phyloP scores from a whole-genome alignment of 2,888 invertebrate species.

The Nezara viridula region DNA sequence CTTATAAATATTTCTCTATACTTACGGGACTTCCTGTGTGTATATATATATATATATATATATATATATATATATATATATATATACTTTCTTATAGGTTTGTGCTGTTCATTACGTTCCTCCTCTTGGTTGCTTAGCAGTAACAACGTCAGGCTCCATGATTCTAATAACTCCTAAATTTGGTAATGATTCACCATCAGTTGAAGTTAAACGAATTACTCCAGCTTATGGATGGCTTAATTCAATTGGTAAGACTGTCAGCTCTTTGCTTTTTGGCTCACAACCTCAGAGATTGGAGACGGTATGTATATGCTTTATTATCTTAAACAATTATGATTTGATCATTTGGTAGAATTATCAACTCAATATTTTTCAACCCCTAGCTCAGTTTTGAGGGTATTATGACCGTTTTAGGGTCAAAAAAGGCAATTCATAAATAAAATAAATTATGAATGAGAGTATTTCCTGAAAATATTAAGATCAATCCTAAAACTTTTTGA shows the following conservation, averaged over 20 bases:
- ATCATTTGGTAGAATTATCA: background rate
- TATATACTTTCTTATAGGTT: slow-evolving; percentile 54
- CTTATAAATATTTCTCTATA: too few species aligned
- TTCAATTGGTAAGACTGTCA: slow-evolving; percentile 86
- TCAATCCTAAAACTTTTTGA: too few species aligned
- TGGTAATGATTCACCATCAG: slow-evolving; percentile 58
- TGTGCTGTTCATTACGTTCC: slow-evolving; percentile 63
- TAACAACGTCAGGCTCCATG: slow-evolving; percentile 92
- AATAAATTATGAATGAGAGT: too few species aligned
- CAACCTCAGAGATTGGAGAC: slow-evolving; percentile 66
- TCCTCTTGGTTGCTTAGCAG: slow-evolving; percentile 86
- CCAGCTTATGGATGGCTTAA: slow-evolving; percentile 87
- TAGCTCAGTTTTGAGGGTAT: too few species aligned
- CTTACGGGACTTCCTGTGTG: too few species aligned
- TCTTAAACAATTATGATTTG: slow-evolving; percentile 71
- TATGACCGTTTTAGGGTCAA: too few species aligned
- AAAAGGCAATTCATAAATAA: too few species aligned
- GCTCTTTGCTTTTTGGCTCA: slow-evolving; percentile 83
- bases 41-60: too few species aligned
- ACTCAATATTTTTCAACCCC: background rate
- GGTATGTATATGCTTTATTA: slow-evolving; percentile 64
- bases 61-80: too few species aligned
- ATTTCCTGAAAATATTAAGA: too few species aligned
- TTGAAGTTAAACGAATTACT: slow-evolving; percentile 29
- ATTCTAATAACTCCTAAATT: slow-evolving; percentile 73